Conservation (phyloP, 64 coral and sea anemone species). For the Anthopleura sola region DNA sequence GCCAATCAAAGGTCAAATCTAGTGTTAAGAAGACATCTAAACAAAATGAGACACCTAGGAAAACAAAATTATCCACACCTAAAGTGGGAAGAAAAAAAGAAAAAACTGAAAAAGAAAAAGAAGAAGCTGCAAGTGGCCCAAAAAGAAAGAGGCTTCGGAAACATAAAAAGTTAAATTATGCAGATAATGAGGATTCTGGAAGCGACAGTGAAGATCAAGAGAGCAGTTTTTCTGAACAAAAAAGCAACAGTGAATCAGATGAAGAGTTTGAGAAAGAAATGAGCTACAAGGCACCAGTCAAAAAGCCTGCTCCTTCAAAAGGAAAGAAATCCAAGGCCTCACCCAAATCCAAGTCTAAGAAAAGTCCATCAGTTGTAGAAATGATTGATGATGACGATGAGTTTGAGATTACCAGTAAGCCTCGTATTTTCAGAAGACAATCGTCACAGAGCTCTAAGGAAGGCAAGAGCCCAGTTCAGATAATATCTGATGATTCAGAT, state of each 20-base stretch:
- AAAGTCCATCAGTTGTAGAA: slow-evolving; percentile 22
- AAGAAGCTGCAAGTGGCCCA: background rate
- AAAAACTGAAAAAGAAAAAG: background rate
- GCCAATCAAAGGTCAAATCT: background rate
- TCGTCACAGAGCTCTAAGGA: background rate
- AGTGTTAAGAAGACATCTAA: background rate
- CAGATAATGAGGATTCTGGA: slow-evolving; percentile 2
- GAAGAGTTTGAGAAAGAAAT: slow-evolving; percentile 26
- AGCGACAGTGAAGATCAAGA: background rate
- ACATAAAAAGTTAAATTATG: slow-evolving; percentile 39
- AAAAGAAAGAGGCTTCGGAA: slow-evolving; percentile 36
- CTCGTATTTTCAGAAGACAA: slow-evolving; percentile 14
- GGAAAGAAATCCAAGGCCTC: background rate
- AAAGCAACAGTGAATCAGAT: slow-evolving; percentile 19
- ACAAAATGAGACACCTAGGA: background rate
- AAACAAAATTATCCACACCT: background rate
- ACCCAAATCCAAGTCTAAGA: background rate
- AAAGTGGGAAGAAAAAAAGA: background rate
- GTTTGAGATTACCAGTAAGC: slow-evolving; percentile 57
- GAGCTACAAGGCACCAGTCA: background rate
- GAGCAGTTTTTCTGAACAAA: slow-evolving; percentile 1
- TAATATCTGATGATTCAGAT: slow-evolving; percentile 61
- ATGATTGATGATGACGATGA: slow-evolving; percentile 54
- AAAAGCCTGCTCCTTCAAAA: background rate
- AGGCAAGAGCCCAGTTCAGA: slow-evolving; percentile 3